Evolutionary conservation across 1,140 invertebrate species (phyloP).

Genomic region (Calycopis cecrops): DNA sequence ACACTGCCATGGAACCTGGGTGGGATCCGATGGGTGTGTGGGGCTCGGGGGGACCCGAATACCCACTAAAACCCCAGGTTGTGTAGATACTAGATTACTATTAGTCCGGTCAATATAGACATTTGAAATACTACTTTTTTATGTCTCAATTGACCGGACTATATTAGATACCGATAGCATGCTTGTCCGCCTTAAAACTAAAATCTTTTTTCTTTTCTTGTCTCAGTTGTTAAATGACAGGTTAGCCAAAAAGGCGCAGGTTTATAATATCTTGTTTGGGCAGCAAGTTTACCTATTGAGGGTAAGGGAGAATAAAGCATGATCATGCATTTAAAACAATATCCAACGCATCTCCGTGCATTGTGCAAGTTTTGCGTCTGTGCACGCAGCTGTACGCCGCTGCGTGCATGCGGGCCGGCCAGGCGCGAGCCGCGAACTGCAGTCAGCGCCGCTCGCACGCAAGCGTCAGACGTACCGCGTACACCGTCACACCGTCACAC

Average conservation of each 20-base stretch:
- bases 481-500: not conserved
- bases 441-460: no score
- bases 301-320: not conserved
- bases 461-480: not conserved
- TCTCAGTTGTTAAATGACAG: not conserved
- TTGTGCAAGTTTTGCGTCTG: not conserved
- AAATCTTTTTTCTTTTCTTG: no score
- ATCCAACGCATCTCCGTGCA: not conserved
- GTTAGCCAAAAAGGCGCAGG: not conserved
- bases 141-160: no score
- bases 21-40: no score
- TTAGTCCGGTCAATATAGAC: no score
- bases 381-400: not conserved
- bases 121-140: no score
- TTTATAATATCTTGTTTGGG: not conserved
- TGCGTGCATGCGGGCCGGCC: not conserved
- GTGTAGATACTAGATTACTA: no score
- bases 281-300: not conserved
- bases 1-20: no score
- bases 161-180: no score
- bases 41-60: no score
- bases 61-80: no score
- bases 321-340: not conserved
- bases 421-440: not conserved
- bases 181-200: no score